Conservation (phyloP, 2,797 vertebrate species). For the Lagodon rhomboides region DNA sequence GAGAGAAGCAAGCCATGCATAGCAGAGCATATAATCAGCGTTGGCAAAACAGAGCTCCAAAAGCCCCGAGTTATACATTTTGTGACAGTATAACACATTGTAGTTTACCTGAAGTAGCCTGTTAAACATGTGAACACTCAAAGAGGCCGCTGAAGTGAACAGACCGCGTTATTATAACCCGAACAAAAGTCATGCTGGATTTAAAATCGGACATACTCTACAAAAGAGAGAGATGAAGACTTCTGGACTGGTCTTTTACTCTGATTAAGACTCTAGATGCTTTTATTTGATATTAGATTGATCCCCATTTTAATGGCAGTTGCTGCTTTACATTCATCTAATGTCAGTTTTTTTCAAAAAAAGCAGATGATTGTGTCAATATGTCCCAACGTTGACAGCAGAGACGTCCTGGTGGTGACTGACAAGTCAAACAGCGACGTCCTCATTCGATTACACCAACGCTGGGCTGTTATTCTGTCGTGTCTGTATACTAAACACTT, state of each 20-base stretch:
- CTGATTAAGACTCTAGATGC: conserved; percentile 15
- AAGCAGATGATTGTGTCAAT: conserved; percentile 13
- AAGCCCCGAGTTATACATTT: conserved; percentile 55
- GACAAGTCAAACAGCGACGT: background rate
- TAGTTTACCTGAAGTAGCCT: conserved; percentile 45
- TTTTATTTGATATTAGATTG: conserved; percentile 3
- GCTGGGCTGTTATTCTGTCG: background rate
- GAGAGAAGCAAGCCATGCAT: conserved; percentile 73
- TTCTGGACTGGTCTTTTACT: background rate
- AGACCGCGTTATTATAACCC: conserved; percentile 23
- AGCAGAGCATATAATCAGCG: conserved; percentile 72
- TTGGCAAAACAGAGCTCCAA: conserved; percentile 56
- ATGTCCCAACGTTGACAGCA: background rate
- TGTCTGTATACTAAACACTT: background rate
- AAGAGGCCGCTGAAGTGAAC: conserved; percentile 42
- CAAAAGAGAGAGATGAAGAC: conserved; percentile 8
- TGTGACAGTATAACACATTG: conserved; percentile 38
- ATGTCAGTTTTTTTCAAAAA: conserved; percentile 5
- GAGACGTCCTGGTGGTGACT: background rate
- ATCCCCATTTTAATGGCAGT: background rate
- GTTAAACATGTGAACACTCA: conserved; percentile 45
- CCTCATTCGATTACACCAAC: background rate
- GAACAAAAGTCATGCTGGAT: conserved; percentile 18
- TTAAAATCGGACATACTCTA: conserved; percentile 32
- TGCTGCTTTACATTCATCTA: conserved; percentile 2